Evolutionary conservation across 2,888 invertebrate genomes (phyloP).

Genomic region (Ophion slaviceki): DNA sequence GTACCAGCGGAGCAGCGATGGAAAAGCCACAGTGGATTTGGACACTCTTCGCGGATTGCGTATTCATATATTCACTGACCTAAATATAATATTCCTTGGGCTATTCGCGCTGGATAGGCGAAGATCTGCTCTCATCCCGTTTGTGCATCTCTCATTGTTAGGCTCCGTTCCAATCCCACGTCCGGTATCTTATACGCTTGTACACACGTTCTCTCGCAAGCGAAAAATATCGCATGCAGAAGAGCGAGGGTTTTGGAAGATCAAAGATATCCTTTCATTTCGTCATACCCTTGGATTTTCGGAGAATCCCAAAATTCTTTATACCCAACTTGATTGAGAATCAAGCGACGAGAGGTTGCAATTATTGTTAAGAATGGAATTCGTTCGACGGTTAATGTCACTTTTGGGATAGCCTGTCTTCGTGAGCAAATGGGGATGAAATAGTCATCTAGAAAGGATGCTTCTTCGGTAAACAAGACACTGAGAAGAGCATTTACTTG

Average conservation of each 20-base stretch:
- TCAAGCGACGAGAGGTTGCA: not conserved
- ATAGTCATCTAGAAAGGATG: not conserved
- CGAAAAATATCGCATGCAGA: slow-evolving; percentile 35
- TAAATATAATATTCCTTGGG: slow-evolving; percentile 69
- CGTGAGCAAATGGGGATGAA: too few species aligned
- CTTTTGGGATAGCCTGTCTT: too few species aligned
- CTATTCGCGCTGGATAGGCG: slow-evolving; percentile 41
- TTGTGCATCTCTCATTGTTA: slow-evolving; percentile 64
- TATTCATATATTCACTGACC: slow-evolving; percentile 73
- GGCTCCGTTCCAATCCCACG: slow-evolving; percentile 29
- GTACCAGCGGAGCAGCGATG: slow-evolving; percentile 50
- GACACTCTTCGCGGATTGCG: slow-evolving; percentile 56
- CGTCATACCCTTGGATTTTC: not conserved
- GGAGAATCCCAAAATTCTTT: not conserved
- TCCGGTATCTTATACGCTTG: slow-evolving; percentile 33
- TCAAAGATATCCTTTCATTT: not conserved
- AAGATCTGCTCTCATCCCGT: slow-evolving; percentile 40
- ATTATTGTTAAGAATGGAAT: too few species aligned
- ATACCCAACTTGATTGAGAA: not conserved
- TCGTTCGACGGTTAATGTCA: too few species aligned
- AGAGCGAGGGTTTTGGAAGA: not conserved
- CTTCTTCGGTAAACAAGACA: not conserved
- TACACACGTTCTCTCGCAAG: slow-evolving; percentile 12
- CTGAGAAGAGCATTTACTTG: not conserved
- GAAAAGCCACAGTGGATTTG: slow-evolving; percentile 59